Evolutionary conservation across 2,888 invertebrate species (phyloP).

Genomic region (Asteroscopus sphinx): DNA sequence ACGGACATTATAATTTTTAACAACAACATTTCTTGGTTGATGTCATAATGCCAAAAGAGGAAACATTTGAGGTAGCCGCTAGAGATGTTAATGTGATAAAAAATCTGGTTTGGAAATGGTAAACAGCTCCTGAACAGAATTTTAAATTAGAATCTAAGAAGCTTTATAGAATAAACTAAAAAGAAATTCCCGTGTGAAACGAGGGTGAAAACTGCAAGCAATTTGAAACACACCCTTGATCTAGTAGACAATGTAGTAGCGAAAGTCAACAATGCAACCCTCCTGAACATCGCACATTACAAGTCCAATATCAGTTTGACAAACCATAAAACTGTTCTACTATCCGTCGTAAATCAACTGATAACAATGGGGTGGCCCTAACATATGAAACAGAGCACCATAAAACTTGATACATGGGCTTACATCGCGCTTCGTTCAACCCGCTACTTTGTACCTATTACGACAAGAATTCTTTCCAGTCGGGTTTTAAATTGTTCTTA

Average conservation of each 20-base stretch:
- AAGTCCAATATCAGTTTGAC: conserved; percentile 73
- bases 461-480: conserved; percentile 19
- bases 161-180: conserved; percentile 1
- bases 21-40: conserved; percentile 31
- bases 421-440: too few relatives aligned
- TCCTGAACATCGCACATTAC: conserved; percentile 55
- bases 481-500: conserved; percentile 12
- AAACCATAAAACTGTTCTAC: conserved; percentile 76
- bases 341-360: conserved; percentile 69
- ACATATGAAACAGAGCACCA: conserved; percentile 37
- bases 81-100: conserved; percentile 28
- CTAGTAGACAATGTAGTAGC: conserved; percentile 49
- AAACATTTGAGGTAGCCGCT: conserved; percentile 45
- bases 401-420: conserved; percentile 36
- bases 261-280: conserved; percentile 56
- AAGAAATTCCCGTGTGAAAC: conserved; percentile 39
- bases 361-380: conserved; percentile 60
- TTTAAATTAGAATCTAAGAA: conserved; percentile 11
- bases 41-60: conserved; percentile 41
- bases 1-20: conserved; percentile 37
- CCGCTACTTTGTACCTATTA: conserved; percentile 28
- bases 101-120: conserved; percentile 30
- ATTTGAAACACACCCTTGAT: conserved; percentile 38
- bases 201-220: conserved; percentile 15
- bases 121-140: conserved; percentile 29